A percentile compares a stretch with the other conserved stretches of the same genome.
These are phyloP conservation scores for Aphaenogaster floridana DNA, from an alignment of 1,140 invertebrate species.

Conservation along the genomic window DNA sequence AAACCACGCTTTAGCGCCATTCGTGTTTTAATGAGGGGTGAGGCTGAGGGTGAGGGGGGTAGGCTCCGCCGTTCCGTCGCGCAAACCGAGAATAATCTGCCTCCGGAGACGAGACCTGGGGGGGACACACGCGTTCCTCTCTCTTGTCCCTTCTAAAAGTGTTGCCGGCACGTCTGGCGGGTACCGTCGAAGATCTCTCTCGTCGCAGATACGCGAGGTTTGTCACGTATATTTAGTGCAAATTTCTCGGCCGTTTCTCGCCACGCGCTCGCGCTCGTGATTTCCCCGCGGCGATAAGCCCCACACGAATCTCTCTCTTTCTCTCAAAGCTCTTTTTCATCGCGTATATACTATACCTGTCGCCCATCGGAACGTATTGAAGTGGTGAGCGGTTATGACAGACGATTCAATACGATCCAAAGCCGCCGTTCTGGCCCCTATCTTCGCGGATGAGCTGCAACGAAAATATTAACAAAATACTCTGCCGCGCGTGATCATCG, in stretches of 20 bases:
- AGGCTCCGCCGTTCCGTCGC: slow-evolving; percentile 31
- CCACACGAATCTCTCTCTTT: not conserved
- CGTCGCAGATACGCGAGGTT: slow-evolving; percentile 23
- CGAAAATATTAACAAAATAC: slow-evolving; percentile 67
- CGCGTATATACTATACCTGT: slow-evolving; percentile 32
- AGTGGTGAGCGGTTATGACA: slow-evolving; percentile 71
- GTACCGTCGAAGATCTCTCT: slow-evolving; percentile 34
- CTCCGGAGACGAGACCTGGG: slow-evolving; percentile 30
- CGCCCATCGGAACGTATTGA: slow-evolving; percentile 61
- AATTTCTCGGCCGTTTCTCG: slow-evolving; percentile 57
- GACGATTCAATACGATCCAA: slow-evolving; percentile 64
- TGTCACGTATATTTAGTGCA: slow-evolving; percentile 67
- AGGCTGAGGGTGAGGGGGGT: not conserved
- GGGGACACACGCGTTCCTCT: slow-evolving; percentile 25
- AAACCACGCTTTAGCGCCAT: slow-evolving; percentile 58
- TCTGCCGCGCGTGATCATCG: slow-evolving; percentile 38
- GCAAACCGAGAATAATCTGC: slow-evolving; percentile 61
- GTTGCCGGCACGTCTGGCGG: slow-evolving; percentile 6
- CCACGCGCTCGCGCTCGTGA: not conserved
- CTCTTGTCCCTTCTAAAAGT: slow-evolving; percentile 53
- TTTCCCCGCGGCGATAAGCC: slow-evolving; percentile 65
- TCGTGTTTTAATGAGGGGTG: slow-evolving; percentile 35
- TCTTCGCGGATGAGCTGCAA: slow-evolving; percentile 59
- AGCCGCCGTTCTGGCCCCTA: slow-evolving; percentile 24
- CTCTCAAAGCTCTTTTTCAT: slow-evolving; percentile 61